Evolutionary conservation across 2,113 vertebrate species (phyloP).

Genomic region (Coreoperca whiteheadi): DNA sequence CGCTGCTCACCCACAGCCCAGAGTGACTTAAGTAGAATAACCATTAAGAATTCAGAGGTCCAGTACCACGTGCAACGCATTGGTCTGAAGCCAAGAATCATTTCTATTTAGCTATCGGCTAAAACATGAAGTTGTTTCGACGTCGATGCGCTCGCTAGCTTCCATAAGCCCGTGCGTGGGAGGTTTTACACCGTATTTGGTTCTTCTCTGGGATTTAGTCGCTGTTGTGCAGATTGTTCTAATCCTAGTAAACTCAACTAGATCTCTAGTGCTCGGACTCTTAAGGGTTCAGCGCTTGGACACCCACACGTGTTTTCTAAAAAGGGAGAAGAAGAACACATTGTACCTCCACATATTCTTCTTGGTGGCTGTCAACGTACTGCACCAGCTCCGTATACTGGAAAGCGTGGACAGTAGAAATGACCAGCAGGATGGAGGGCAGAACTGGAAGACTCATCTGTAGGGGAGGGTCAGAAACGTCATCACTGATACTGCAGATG

Average conservation of each 20-base stretch:
- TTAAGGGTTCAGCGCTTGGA: not conserved
- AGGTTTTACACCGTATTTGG: not conserved
- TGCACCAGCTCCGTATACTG: slow-evolving; percentile 64
- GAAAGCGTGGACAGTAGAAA: slow-evolving; percentile 61
- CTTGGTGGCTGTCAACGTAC: slow-evolving; percentile 77
- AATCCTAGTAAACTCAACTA: not conserved
- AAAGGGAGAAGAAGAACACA: not conserved
- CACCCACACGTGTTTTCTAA: no score
- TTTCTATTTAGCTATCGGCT: not conserved
- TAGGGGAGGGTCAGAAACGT: slow-evolving; percentile 1
- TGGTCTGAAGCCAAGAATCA: not conserved
- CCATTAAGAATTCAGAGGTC: not conserved
- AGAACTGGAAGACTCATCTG: slow-evolving; percentile 69
- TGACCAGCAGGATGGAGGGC: slow-evolving; percentile 51
- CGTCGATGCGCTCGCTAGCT: not conserved
- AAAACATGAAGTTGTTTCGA: not conserved
- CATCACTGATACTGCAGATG: not conserved
- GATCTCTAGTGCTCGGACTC: not conserved
- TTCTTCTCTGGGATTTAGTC: not conserved
- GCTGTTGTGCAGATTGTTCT: not conserved
- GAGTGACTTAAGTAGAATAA: not conserved
- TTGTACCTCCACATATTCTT: slow-evolving; percentile 78
- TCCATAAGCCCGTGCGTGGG: not conserved
- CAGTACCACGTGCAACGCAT: not conserved
- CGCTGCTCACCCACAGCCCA: no score